Conservation (phyloP, 2,113 vertebrate genomes). For the Burhinus bistriatus region DNA sequence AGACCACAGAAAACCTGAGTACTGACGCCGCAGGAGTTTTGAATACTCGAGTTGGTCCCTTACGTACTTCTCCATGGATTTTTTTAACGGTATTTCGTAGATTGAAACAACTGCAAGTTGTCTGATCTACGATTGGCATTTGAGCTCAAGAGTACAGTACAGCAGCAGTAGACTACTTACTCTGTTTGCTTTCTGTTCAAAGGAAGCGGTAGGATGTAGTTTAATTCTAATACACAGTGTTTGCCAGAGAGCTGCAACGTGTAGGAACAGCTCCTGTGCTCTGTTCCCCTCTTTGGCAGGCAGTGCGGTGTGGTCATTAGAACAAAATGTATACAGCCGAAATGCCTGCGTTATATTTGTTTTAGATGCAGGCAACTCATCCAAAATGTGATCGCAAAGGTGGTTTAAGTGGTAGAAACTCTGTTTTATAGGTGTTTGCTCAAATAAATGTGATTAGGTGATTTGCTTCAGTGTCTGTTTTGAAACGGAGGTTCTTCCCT, state of each 20-base stretch:
- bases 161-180: neutral
- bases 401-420: neutral
- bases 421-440: neutral
- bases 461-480: neutral
- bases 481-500: neutral
- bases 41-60: neutral
- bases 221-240: neutral
- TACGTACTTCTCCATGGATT: accelerated
- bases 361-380: neutral
- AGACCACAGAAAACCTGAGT: neutral
- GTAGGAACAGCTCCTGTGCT: neutral
- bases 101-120: neutral
- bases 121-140: neutral
- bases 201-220: neutral
- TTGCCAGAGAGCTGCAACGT: neutral
- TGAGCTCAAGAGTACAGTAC: neutral
- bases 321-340: neutral
- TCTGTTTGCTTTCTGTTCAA: neutral
- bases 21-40: neutral
- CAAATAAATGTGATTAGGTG: neutral
- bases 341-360: neutral
- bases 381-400: neutral
- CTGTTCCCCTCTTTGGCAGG: neutral
- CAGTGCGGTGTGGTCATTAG: neutral
- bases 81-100: neutral